Base-by-base conservation (phyloP, 2,113 vertebrate species). In the Albula glossodonta region DNA sequence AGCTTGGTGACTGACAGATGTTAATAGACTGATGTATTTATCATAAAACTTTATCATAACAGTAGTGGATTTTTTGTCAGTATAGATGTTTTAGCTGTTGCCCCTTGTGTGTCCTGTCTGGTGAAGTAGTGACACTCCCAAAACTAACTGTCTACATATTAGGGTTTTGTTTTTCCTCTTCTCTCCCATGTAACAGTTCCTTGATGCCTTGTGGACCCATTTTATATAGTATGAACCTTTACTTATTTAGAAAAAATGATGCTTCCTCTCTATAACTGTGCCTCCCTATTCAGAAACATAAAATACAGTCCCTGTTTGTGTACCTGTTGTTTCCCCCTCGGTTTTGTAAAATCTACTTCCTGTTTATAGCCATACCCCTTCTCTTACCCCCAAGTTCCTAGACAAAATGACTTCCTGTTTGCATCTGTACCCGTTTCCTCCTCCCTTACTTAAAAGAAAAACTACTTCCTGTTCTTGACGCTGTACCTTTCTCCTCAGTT, bases 401-500 rank as follows among this genome's bases (percentile, higher is more conserved):
- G 22, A 25, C 25, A 31, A 22, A 31, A n/a, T 74, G 70, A 31
- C 70, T 74, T 74, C 70, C 70, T 74, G n/a, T 74, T 74, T 74
- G 70, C 7, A n/a, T 7, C 70, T 74, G 5, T 74, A 8, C 70
- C 70, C 25, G 60, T 66, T 19, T 66, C 22, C 60, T 66, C 25
- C 60, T 11, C 31, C 41, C n/a, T 81, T n/a, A 56, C 8, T 63
- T 74, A 31, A 63, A 12, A 49, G 13, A 70, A 50, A n/a, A 51
- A 41, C 56, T 11, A 48, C 74, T 84, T 84, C 74, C 52, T 85
- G 84, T 80, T 80, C 17, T 3, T 84, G 49, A 88, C 56, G 78
- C n/a, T 87, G 49, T 56, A 13, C 78, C 8, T 5, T 70, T 53
- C 80, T 60, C 31, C 50, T 85, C 63, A 96, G 96, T 99, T 99